Evolutionary conservation across 2,888 invertebrate genomes (phyloP).

Genomic region (Nomada ferruginata): DNA sequence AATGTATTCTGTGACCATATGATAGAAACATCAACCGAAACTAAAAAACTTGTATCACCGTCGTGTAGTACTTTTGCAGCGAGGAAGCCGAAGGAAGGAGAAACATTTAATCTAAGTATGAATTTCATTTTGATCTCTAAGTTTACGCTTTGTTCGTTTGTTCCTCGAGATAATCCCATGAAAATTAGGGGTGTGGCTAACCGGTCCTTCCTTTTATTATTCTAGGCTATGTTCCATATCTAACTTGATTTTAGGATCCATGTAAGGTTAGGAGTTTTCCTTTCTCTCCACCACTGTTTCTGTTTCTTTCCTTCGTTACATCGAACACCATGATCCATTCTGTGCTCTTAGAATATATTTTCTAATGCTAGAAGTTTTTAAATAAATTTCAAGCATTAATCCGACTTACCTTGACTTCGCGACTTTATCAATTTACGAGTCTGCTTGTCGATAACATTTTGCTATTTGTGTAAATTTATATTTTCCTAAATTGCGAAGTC

Average conservation of each 20-base stretch:
- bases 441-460: neutral
- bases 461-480: neutral
- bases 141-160: slow-evolving; percentile 7
- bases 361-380: neutral
- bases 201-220: slow-evolving; percentile 61
- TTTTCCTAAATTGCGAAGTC: neutral
- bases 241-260: slow-evolving; percentile 34
- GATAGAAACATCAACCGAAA: slow-evolving; percentile 72
- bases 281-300: slow-evolving; percentile 28
- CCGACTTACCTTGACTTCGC: too few relatives aligned
- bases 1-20: slow-evolving; percentile 75
- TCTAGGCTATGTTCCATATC: slow-evolving; percentile 66
- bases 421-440: neutral
- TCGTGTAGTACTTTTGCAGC: slow-evolving; percentile 52
- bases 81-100: slow-evolving; percentile 64
- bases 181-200: slow-evolving; percentile 73
- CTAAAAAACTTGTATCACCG: slow-evolving; percentile 53
- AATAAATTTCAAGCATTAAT: neutral
- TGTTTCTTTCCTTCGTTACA: slow-evolving; percentile 1
- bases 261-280: slow-evolving; percentile 68
- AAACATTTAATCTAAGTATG: slow-evolving; percentile 73
- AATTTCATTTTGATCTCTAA: slow-evolving; percentile 38
- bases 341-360: neutral
- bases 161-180: slow-evolving; percentile 33
- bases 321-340: neutral